Evolutionary conservation across 2,797 vertebrate genomes (phyloP).

Genomic region (Carduelis carduelis): DNA sequence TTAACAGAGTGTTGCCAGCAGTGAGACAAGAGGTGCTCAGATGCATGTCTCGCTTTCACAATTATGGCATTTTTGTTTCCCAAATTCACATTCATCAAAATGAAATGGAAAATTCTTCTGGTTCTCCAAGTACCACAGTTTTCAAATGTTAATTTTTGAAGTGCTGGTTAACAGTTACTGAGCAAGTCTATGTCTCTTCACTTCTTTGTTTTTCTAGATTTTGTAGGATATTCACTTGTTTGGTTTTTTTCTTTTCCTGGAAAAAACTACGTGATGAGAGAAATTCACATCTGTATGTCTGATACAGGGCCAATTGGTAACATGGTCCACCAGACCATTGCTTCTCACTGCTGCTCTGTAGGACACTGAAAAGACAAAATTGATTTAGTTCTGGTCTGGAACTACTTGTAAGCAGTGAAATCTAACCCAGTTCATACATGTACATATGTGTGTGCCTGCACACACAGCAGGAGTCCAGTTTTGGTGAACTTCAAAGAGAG

Average conservation of each 20-base stretch:
- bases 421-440: neutral
- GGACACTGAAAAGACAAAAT: neutral
- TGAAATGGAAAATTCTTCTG: neutral
- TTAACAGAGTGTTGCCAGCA: neutral
- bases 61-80: neutral
- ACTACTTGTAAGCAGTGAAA: neutral
- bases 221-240: neutral
- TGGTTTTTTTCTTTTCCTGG: neutral
- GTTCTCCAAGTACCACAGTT: neutral
- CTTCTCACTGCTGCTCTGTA: neutral
- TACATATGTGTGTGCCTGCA: rapidly evolving
- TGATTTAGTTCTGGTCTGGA: neutral
- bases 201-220: neutral
- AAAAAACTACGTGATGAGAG: neutral
- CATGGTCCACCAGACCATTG: neutral
- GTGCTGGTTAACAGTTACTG: neutral
- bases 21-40: neutral
- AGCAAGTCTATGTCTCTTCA: neutral
- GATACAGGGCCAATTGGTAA: neutral
- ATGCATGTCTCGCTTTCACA: rapidly evolving
- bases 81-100: neutral
- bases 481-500: neutral
- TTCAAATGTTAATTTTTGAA: neutral
- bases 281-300: neutral
- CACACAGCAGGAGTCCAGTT: neutral